Evolutionary conservation across 2,797 vertebrate species (phyloP).

Genomic region (Dicrostonyx torquatus): DNA sequence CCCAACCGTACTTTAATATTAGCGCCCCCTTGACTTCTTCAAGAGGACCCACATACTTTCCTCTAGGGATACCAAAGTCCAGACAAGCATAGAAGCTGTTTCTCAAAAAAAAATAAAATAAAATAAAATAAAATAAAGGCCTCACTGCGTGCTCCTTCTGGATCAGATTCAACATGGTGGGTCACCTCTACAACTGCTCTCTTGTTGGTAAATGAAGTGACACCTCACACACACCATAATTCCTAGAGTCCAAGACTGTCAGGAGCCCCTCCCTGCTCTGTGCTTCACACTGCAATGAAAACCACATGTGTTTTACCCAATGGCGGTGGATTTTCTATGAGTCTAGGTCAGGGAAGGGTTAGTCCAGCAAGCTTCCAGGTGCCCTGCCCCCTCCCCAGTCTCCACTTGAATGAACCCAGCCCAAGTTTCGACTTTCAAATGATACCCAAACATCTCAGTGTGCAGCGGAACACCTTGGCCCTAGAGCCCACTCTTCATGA

Average conservation of each 20-base stretch:
- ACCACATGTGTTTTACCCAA: background rate
- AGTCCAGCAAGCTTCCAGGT: background rate
- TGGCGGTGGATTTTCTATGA: background rate
- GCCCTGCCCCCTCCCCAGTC: too few relatives aligned
- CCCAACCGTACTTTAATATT: background rate
- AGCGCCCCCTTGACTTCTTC: background rate
- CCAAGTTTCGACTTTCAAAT: background rate
- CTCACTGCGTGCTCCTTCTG: background rate
- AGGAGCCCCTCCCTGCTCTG: background rate
- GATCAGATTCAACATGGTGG: background rate
- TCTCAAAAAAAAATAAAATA: constrained; percentile 32
- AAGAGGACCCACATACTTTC: background rate
- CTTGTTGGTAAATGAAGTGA: background rate
- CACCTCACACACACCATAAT: background rate
- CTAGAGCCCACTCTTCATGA: background rate
- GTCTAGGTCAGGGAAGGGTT: background rate
- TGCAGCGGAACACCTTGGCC: background rate
- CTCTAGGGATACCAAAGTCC: background rate
- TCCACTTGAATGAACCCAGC: background rate
- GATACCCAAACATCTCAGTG: background rate
- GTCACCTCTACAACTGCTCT: background rate
- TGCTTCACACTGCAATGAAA: background rate
- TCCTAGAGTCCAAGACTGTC: background rate
- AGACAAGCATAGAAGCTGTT: constrained; percentile 25
- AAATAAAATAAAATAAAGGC: too few relatives aligned